A percentile compares a stretch with the other conserved stretches of the same genome.
These are phyloP conservation scores for Lasioglossum malachurum DNA, from an alignment of 2,888 invertebrate species.

Conservation along the genomic window DNA sequence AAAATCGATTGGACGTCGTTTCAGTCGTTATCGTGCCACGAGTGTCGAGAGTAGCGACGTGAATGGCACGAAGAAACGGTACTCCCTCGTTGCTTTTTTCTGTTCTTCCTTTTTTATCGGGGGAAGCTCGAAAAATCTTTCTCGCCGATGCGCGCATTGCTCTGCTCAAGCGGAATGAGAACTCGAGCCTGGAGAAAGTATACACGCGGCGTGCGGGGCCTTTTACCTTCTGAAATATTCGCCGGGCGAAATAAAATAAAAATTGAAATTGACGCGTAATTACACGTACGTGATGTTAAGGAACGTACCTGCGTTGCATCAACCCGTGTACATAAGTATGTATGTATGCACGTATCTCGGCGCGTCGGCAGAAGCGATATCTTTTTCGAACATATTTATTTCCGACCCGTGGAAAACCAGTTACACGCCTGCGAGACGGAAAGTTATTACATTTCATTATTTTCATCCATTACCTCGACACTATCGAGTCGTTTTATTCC, in stretches of 20 bases:
- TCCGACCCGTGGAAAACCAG: conserved; percentile 20
- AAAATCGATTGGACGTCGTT: conserved; percentile 9
- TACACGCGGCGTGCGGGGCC: conserved; percentile 35
- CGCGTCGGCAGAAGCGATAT: background rate
- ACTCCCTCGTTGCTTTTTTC: background rate
- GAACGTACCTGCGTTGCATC: conserved; percentile 39
- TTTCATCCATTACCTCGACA: background rate
- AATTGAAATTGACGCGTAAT: conserved; percentile 57
- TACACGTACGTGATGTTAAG: conserved; percentile 47
- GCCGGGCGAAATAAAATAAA: conserved; percentile 50
- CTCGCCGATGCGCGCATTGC: conserved; percentile 25
- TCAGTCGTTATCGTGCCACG: background rate
- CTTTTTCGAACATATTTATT: background rate
- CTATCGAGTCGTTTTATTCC: background rate
- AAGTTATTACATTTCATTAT: conserved; percentile 29
- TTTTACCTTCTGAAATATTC: conserved; percentile 60
- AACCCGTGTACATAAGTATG: background rate
- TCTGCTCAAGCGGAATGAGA: conserved; percentile 49
- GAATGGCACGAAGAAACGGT: conserved; percentile 24
- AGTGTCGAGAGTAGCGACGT: background rate
- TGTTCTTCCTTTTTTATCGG: background rate
- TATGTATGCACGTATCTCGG: background rate
- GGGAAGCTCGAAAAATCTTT: conserved; percentile 44
- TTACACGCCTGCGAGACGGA: conserved; percentile 13
- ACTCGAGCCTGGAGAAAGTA: conserved; percentile 55